phyloP scores from a whole-genome alignment of 64 coral and sea anemone species.

The Stichodactyla mertensii region DNA sequence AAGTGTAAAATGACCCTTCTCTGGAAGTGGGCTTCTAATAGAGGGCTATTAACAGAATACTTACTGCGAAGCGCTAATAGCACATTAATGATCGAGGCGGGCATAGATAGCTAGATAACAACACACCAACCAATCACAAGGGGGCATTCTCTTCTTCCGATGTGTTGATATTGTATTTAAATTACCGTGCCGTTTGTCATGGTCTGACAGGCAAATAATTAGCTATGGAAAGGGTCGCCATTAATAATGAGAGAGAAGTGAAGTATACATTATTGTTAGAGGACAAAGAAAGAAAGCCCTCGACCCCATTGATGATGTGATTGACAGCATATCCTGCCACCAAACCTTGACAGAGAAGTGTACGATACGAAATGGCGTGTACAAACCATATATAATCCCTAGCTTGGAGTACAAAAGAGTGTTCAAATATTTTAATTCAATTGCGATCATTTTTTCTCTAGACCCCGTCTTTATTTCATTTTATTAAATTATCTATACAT shows the following conservation, averaged over 20 bases:
- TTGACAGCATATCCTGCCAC: not conserved
- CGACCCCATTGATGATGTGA: slow-evolving; percentile 1
- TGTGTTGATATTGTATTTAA: slow-evolving; percentile 88
- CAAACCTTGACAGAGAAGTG: not conserved
- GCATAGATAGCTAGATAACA: slow-evolving; percentile 86
- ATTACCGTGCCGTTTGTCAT: slow-evolving; percentile 80
- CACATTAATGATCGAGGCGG: slow-evolving; percentile 69
- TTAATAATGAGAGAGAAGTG: slow-evolving; percentile 39
- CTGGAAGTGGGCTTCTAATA: slow-evolving; percentile 36
- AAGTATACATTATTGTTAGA: slow-evolving; percentile 21
- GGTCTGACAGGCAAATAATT: slow-evolving; percentile 65
- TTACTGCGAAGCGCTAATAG: slow-evolving; percentile 59
- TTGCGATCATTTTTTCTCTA: not conserved
- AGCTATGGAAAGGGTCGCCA: slow-evolving; percentile 59
- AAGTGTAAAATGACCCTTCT: slow-evolving; percentile 26
- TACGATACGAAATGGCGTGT: not conserved
- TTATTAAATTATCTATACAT: no score
- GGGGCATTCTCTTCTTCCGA: slow-evolving; percentile 55
- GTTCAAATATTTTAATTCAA: slow-evolving; percentile 4
- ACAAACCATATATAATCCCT: not conserved
- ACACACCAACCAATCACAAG: slow-evolving; percentile 50
- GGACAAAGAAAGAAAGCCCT: slow-evolving; percentile 17
- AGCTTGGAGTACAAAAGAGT: not conserved
- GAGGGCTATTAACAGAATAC: slow-evolving; percentile 73
- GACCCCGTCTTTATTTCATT: no score